Conservation (phyloP, 2,888 invertebrate species). For the Argyra leucocephala region DNA sequence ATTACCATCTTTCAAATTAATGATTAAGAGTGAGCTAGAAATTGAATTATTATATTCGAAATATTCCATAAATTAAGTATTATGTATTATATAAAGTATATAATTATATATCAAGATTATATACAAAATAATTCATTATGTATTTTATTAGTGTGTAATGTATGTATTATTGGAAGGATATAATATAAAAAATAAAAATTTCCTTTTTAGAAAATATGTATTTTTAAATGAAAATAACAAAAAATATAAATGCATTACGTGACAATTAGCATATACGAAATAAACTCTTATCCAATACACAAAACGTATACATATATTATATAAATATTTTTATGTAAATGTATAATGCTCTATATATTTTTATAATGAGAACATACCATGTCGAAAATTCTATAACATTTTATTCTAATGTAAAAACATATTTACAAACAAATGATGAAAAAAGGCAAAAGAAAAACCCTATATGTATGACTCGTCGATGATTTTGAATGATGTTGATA, state of each 20-base stretch:
- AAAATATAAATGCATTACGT: neutral
- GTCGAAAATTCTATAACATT: neutral
- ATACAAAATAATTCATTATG: too few relatives aligned
- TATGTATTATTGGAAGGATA: too few relatives aligned
- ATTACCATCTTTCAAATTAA: too few relatives aligned
- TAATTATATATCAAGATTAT: too few relatives aligned
- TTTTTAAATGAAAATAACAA: neutral
- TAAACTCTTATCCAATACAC: neutral
- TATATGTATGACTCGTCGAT: neutral
- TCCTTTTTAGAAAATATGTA: too few relatives aligned
- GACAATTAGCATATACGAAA: neutral
- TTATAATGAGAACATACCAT: neutral
- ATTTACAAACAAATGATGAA: neutral
- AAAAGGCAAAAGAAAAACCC: neutral
- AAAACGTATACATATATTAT: neutral
- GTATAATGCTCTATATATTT: neutral
- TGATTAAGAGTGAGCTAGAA: too few relatives aligned
- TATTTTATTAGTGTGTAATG: too few relatives aligned
- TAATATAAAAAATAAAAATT: too few relatives aligned
- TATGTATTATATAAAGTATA: too few relatives aligned
- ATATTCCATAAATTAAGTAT: too few relatives aligned
- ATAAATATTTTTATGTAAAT: neutral
- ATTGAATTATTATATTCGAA: too few relatives aligned
- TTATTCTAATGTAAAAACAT: neutral
- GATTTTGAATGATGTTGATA: neutral